A percentile compares a stretch with the other conserved stretches of the same genome.
These are phyloP conservation scores for Scytalopus superciliaris DNA, from an alignment of 2,113 vertebrate genomes.

Conservation along the genomic window DNA sequence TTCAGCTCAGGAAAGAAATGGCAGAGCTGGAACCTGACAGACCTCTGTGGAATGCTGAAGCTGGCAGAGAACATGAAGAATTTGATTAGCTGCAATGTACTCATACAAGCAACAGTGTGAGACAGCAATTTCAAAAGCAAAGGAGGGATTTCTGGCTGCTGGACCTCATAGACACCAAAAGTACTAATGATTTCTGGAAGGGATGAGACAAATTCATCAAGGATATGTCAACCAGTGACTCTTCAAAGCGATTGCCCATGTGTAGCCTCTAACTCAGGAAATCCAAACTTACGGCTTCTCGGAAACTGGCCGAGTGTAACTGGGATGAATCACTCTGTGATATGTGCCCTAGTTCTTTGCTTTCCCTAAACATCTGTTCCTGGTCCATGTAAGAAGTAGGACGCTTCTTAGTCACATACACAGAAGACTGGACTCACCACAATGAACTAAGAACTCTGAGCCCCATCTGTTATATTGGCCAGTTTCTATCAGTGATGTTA, in stretches of 20 bases:
- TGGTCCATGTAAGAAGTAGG: not conserved
- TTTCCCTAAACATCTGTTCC: not conserved
- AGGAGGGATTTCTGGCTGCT: not conserved
- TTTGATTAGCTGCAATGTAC: not conserved
- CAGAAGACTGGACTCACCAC: not conserved
- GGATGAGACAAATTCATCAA: not conserved
- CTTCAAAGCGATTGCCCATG: not conserved
- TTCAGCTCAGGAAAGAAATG: not conserved
- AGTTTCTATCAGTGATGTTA: not conserved
- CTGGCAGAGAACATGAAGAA: not conserved
- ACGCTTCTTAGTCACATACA: not conserved
- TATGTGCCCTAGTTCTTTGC: not conserved
- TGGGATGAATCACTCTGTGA: not conserved
- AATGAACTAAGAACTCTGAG: not conserved
- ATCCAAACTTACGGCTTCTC: not conserved
- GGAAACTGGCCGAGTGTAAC: not conserved
- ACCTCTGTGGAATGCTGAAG: not conserved
- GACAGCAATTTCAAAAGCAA: not conserved
- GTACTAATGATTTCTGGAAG: not conserved
- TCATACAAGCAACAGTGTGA: not conserved
- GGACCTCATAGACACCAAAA: not conserved
- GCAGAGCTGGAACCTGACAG: not conserved
- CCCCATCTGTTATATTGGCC: rapidly evolving
- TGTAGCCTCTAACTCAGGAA: not conserved
- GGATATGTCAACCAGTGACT: not conserved